These are phyloP conservation scores for Melanostigma gelatinosum DNA, from an alignment of 2,113 vertebrate genomes.

Conservation along the genomic window DNA sequence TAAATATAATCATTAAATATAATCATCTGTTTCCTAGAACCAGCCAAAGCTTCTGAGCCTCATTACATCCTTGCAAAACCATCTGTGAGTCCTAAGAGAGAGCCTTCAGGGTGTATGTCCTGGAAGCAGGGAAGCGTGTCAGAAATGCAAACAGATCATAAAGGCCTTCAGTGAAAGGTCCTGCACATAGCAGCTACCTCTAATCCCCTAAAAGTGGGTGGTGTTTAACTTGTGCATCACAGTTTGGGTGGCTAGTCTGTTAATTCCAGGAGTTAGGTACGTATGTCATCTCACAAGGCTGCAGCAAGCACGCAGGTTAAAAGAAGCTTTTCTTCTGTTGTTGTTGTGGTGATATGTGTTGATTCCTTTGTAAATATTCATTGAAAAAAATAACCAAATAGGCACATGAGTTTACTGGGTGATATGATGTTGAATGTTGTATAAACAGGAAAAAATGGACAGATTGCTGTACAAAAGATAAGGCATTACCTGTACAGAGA, in stretches of 20 bases:
- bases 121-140: conserved; percentile 59
- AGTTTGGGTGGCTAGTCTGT: conserved; percentile 24
- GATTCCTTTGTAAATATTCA: not conserved
- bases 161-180: conserved; percentile 38
- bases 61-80: conserved; percentile 42
- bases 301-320: not conserved
- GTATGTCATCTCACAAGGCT: conserved; percentile 25
- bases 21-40: conserved; percentile 16
- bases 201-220: conserved; percentile 33
- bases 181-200: conserved; percentile 22
- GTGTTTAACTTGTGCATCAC: conserved; percentile 33
- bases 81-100: conserved; percentile 38
- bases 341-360: not conserved
- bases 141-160: conserved; percentile 66
- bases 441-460: not conserved
- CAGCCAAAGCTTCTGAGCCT: not conserved
- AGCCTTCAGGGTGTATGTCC: conserved; percentile 50
- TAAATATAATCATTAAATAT: not conserved
- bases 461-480: not conserved
- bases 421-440: not conserved
- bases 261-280: conserved; percentile 23
- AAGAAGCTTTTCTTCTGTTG: not conserved
- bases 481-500: not conserved
- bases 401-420: not conserved
- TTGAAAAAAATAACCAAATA: not conserved